These are phyloP conservation scores for Cyclura pinguis DNA, from an alignment of 2,797 vertebrate genomes.

Conservation along the genomic window DNA sequence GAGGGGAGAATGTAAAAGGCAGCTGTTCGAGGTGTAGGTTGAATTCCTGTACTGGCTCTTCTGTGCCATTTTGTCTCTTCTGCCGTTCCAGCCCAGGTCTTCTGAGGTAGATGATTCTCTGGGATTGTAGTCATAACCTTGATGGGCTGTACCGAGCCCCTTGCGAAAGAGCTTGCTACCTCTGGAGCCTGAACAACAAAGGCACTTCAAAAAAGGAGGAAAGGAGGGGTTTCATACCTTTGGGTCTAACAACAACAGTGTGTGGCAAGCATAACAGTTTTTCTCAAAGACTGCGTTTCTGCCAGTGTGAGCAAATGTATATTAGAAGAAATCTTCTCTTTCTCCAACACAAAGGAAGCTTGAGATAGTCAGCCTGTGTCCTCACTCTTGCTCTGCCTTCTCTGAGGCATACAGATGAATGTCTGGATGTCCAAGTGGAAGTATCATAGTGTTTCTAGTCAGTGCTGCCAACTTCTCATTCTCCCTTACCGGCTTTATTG, in stretches of 20 bases:
- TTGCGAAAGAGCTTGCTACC: slow-evolving; percentile 59
- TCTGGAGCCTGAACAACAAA: slow-evolving; percentile 68
- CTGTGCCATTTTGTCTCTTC: slow-evolving; percentile 6
- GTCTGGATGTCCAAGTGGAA: background rate
- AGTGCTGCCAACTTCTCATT: background rate
- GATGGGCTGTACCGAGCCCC: slow-evolving; percentile 49
- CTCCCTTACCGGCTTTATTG: background rate
- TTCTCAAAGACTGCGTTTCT: background rate
- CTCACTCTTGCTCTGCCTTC: background rate
- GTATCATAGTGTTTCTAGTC: background rate
- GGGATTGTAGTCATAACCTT: slow-evolving; percentile 11
- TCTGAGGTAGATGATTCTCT: background rate
- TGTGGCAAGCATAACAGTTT: background rate
- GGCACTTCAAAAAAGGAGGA: slow-evolving; percentile 54
- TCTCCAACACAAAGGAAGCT: slow-evolving; percentile 6
- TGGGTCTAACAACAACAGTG: background rate
- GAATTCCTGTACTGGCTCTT: background rate
- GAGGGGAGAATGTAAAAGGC: background rate
- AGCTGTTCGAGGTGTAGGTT: background rate
- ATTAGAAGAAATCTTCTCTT: background rate
- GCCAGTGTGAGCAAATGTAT: background rate
- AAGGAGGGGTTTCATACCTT: slow-evolving; percentile 35
- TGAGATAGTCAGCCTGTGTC: background rate
- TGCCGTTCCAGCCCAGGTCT: background rate
- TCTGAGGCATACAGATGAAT: background rate